Base-by-base conservation (phyloP, 2,888 invertebrate species). In the Pachliopta kotzebuea region DNA sequence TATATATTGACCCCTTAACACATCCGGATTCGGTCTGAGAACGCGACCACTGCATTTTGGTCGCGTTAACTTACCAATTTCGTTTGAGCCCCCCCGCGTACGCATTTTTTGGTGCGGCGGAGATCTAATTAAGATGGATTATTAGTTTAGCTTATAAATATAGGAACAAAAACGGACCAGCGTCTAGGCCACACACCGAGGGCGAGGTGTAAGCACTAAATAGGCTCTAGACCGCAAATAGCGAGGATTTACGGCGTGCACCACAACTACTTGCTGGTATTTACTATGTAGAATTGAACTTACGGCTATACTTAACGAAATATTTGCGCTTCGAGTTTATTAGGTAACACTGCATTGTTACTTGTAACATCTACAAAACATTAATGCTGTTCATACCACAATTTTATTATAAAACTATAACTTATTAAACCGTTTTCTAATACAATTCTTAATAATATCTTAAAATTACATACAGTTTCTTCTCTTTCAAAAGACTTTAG, bases 191-290 rank as follows among this genome's bases (percentile, higher is more conserved):
- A 75, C 75, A 76, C 76, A 72, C 71, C 56, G 59, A 68, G 69
- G 63, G 61, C 56, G 62, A 70, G 63, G 69, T 68, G 70, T 71
- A 70, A 74, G 70, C 67, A 75, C 74, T 71, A 74, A 74, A 76
- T 75, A 73, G 73, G 70, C 72, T 73, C 70, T 70, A 69, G 71
- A 75, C 77, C 76, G 69, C 77, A 75, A 65, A 67, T 56, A 63
- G 58, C 65, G 60, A 67, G 63, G 67, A 71, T 70, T 72, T 70
- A 70, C 68, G 61, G 53, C 54, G 20, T 61, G 56, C 65, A 64
- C 66, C 62, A 62, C 45, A 31, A 54, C 63, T 37, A 21, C 59
- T 52, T 56, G 24, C 21, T 52, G 49, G 31, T 61, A 67, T 64
- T 63, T 61, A 60, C 49, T 52, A 49, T 14, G 37, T 37, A 11